phyloP scores from a whole-genome alignment of 2,113 vertebrate genomes.

The Rhadina sibilatrix region DNA sequence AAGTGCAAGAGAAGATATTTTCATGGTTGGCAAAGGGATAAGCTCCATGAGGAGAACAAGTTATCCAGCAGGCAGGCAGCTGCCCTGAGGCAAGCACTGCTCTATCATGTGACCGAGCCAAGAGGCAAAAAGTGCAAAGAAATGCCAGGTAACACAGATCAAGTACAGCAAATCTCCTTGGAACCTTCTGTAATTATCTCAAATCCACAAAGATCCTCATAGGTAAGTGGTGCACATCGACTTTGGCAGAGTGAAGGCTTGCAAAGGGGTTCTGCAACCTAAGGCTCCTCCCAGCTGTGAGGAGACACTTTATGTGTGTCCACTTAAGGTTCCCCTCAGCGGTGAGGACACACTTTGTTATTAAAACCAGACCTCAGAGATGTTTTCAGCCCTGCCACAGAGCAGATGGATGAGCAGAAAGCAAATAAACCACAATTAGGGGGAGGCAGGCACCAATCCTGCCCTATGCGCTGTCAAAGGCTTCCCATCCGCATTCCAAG shows the following conservation, averaged over 20 bases:
- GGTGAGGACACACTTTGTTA: not conserved
- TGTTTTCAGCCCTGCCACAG: not conserved
- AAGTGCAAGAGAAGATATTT: not conserved
- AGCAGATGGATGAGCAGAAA: not conserved
- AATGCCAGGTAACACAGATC: not conserved
- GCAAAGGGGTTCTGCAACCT: not conserved
- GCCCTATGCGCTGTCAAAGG: fast-evolving
- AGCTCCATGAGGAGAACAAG: not conserved
- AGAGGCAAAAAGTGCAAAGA: not conserved
- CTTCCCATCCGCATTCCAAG: not conserved
- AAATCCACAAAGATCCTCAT: not conserved
- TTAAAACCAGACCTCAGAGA: not conserved
- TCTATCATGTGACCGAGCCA: fast-evolving
- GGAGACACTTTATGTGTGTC: not conserved
- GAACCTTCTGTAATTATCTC: not conserved
- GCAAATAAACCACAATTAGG: not conserved
- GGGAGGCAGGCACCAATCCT: not conserved
- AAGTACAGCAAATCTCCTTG: not conserved
- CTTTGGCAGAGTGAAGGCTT: not conserved
- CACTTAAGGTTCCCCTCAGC: not conserved
- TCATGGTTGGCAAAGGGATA: not conserved
- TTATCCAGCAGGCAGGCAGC: not conserved
- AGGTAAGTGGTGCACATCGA: fast-evolving
- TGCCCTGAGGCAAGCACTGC: not conserved
- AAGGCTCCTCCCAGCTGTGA: not conserved